phyloP scores from a whole-genome alignment of 2,113 vertebrate species.

The Herpetotheres cachinnans region DNA sequence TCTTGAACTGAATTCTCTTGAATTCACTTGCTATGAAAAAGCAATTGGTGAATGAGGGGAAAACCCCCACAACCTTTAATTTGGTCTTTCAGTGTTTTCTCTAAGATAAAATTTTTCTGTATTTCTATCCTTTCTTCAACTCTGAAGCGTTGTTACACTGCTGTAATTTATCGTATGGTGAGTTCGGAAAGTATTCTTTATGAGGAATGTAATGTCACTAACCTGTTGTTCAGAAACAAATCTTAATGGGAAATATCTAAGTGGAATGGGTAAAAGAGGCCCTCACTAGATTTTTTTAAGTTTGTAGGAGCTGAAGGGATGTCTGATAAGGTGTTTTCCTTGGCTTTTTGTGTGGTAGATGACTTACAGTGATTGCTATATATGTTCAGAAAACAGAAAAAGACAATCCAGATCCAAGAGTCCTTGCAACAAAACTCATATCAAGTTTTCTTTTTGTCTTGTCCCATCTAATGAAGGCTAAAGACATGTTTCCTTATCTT shows the following conservation, averaged over 20 bases:
- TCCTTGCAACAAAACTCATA: not conserved
- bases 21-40: not conserved
- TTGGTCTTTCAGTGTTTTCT: not conserved
- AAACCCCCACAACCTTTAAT: not conserved
- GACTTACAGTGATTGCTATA: not conserved
- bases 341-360: not conserved
- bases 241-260: not conserved
- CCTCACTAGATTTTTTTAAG: not conserved
- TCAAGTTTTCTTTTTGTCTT: not conserved
- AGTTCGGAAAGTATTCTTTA: not conserved
- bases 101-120: not conserved
- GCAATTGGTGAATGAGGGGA: not conserved
- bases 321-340: not conserved
- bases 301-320: not conserved
- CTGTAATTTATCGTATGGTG: not conserved
- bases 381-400: not conserved
- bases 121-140: not conserved
- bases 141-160: not conserved
- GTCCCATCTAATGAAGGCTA: not conserved
- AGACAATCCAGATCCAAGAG: not conserved
- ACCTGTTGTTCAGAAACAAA: not conserved
- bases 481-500: not conserved
- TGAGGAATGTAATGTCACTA: not conserved
- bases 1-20: not conserved
- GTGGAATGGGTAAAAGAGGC: not conserved